Evolutionary conservation across 2,797 vertebrate genomes (phyloP).

Genomic region (Okamejei kenojei): DNA sequence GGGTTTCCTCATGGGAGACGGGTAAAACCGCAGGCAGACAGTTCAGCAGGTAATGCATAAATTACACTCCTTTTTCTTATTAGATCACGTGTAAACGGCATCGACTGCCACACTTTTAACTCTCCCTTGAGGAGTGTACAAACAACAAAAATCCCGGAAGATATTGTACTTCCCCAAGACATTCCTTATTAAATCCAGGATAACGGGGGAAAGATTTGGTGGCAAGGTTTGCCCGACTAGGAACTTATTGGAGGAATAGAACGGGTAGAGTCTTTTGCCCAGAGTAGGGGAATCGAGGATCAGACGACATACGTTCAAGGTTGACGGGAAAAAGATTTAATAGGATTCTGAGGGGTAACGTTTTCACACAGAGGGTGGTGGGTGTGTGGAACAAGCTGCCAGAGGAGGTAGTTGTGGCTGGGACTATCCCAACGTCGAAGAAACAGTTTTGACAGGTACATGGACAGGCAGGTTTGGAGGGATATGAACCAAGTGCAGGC

Average conservation of each 20-base stretch:
- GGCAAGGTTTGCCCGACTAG: background rate
- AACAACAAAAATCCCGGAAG: background rate
- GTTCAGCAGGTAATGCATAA: constrained; percentile 34
- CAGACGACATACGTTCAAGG: no score
- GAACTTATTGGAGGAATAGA: background rate
- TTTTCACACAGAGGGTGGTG: no score
- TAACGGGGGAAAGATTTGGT: background rate
- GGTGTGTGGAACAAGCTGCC: no score
- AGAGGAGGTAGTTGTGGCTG: no score
- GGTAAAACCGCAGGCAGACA: constrained; percentile 5
- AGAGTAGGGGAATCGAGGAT: no score
- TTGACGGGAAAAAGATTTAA: no score
- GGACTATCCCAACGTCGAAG: no score
- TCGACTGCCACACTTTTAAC: constrained; percentile 22
- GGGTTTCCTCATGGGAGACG: constrained; percentile 4
- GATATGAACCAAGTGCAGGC: no score
- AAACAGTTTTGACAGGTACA: no score
- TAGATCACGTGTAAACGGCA: constrained; percentile 19
- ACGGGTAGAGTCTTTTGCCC: no score
- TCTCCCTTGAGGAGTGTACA: constrained; percentile 9
- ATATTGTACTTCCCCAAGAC: constrained; percentile 6
- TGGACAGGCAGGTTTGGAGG: no score
- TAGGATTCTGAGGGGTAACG: no score
- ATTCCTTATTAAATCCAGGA: background rate
- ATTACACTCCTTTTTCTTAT: constrained; percentile 29